Evolutionary conservation across 2,888 invertebrate species (phyloP).

Genomic region (Hirtodrosophila histrioides): DNA sequence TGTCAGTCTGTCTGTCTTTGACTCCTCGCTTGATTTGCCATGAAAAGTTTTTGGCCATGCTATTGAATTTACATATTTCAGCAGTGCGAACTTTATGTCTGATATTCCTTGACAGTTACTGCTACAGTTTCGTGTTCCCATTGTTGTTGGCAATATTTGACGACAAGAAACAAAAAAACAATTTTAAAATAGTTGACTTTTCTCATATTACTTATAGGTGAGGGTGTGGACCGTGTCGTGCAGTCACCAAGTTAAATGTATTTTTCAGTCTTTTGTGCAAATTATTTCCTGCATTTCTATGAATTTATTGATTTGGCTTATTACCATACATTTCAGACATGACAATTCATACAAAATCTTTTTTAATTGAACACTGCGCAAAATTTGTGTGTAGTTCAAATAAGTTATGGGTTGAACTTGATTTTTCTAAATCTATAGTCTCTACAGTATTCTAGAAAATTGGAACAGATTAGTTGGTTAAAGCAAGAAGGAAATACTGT

Average conservation of each 20-base stretch:
- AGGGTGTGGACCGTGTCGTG: not conserved
- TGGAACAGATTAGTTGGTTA: no score
- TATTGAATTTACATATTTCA: constrained; percentile 72
- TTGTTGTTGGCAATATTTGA: constrained; percentile 43
- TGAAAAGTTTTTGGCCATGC: constrained; percentile 60
- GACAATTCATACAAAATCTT: constrained; percentile 9
- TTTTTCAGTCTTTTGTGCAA: constrained; percentile 38
- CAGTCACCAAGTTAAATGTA: constrained; percentile 15
- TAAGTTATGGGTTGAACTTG: no score
- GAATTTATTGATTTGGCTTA: constrained; percentile 63
- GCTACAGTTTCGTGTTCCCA: constrained; percentile 30
- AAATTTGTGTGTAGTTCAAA: not conserved
- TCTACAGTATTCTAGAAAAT: no score
- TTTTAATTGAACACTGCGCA: constrained; percentile 25
- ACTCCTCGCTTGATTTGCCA: constrained; percentile 64
- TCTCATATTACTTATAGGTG: constrained; percentile 25
- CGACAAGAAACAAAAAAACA: constrained; percentile 4
- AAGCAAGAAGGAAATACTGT: no score
- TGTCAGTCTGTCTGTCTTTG: constrained; percentile 20
- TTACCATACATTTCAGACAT: constrained; percentile 3
- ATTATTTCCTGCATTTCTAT: constrained; percentile 54
- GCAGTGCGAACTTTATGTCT: constrained; percentile 40
- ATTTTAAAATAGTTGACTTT: constrained; percentile 15
- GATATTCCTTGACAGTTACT: constrained; percentile 30
- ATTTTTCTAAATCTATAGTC: no score